Conservation (phyloP, 2,888 invertebrate genomes). For the Pocota personata region DNA sequence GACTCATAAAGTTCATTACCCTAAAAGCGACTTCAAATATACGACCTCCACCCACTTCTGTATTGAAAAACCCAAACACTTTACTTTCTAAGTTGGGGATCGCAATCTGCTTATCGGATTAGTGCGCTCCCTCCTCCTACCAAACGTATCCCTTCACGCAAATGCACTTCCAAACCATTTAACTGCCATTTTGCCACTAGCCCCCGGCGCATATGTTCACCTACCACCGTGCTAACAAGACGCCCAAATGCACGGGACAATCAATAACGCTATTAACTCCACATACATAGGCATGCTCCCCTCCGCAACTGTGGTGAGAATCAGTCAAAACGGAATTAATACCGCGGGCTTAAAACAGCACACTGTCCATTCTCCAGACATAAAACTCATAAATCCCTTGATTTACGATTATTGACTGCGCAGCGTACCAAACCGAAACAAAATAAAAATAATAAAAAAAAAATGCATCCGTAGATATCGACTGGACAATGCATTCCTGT, state of each 20-base stretch:
- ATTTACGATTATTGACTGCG: constrained; percentile 73
- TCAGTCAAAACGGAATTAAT: constrained; percentile 72
- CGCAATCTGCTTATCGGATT: constrained; percentile 68
- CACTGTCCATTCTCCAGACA: constrained; percentile 54
- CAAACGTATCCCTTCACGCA: neutral
- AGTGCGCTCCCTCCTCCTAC: neutral
- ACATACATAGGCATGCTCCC: constrained; percentile 7
- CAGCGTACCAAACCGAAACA: constrained; percentile 66
- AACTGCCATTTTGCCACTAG: constrained; percentile 44
- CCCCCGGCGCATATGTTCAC: constrained; percentile 26
- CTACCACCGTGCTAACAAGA: constrained; percentile 71
- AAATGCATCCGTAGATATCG: neutral
- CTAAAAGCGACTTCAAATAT: constrained; percentile 40
- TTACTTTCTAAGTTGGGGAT: constrained; percentile 59
- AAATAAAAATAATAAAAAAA: constrained; percentile 30
- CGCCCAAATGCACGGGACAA: constrained; percentile 66
- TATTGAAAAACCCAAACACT: constrained; percentile 16
- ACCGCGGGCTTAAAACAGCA: constrained; percentile 71
- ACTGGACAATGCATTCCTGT: constrained; percentile 69
- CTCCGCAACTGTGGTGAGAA: constrained; percentile 44
- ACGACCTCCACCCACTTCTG: constrained; percentile 58
- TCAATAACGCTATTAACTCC: constrained; percentile 71
- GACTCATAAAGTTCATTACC: constrained; percentile 33
- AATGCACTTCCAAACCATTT: constrained; percentile 27
- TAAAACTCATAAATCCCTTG: constrained; percentile 74